Evolutionary conservation across 2,113 vertebrate genomes (phyloP).

Genomic region (Thermophis baileyi): DNA sequence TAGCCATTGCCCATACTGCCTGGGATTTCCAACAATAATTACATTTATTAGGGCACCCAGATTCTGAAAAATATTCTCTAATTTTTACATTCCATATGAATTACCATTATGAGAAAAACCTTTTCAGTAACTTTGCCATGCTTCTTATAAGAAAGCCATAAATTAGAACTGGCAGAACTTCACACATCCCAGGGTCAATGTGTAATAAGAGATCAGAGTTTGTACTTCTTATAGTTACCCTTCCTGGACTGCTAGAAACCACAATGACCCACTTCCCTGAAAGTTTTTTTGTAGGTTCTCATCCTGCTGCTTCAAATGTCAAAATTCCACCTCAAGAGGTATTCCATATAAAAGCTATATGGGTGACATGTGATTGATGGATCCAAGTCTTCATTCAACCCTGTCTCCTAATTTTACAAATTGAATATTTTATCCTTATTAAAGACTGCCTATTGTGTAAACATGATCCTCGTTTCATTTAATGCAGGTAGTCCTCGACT

Average conservation of each 20-base stretch:
- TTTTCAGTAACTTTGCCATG: not conserved
- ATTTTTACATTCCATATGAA: not conserved
- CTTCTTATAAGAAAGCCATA: not conserved
- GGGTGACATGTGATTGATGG: not conserved
- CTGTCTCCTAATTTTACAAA: not conserved
- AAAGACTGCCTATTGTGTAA: not conserved
- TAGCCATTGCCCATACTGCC: not conserved
- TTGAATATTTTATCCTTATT: not conserved
- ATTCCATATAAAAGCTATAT: not conserved
- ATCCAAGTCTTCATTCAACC: not conserved
- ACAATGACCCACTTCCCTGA: not conserved
- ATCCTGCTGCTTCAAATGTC: not conserved
- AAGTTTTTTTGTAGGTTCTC: not conserved
- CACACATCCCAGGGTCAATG: not conserved
- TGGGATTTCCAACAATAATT: not conserved
- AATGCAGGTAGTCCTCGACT: not conserved
- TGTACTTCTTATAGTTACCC: not conserved
- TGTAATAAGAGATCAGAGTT: not conserved
- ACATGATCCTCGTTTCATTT: not conserved
- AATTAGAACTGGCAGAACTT: not conserved
- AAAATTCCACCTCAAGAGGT: not conserved
- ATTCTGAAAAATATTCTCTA: not conserved
- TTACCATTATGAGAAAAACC: not conserved
- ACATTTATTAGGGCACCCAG: not conserved
- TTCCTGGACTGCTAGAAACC: not conserved